A percentile compares a stretch with the other conserved stretches of the same genome.
Conservation (phyloP, 2,888 invertebrate genomes). For the Keiferia lycopersicella region DNA sequence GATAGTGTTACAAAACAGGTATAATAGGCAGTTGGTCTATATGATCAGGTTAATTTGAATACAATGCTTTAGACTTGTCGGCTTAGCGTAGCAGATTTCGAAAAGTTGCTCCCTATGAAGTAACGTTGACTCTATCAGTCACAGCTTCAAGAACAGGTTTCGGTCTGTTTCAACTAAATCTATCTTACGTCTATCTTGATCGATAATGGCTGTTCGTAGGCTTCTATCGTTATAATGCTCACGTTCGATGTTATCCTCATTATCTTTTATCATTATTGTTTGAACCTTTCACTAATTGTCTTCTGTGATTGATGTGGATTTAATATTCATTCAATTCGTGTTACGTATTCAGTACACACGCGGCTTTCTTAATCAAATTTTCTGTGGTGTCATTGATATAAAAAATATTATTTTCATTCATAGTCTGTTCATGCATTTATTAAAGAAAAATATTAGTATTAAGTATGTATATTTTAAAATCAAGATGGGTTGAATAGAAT, state of each 20-base stretch:
- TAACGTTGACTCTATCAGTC: constrained; percentile 25
- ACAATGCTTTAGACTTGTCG: constrained; percentile 59
- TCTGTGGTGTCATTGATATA: not conserved
- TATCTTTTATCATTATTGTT: constrained; percentile 21
- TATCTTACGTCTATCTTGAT: constrained; percentile 28
- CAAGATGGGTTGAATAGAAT: not conserved
- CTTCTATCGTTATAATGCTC: constrained; percentile 24
- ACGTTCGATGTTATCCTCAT: constrained; percentile 22
- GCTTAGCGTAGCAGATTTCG: constrained; percentile 44
- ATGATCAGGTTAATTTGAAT: constrained; percentile 63
- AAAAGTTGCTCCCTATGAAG: constrained; percentile 43
- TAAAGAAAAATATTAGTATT: too few species aligned
- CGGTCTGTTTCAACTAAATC: constrained; percentile 31
- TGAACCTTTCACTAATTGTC: constrained; percentile 18
- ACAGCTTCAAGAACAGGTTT: constrained; percentile 36
- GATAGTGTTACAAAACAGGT: constrained; percentile 44
- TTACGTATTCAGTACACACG: not conserved
- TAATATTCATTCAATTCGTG: constrained; percentile 9
- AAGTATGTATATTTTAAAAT: not conserved
- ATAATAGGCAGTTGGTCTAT: constrained; percentile 51
- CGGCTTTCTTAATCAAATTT: not conserved
- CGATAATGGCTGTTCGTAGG: constrained; percentile 30
- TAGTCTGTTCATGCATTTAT: not conserved
- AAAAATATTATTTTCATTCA: not conserved
- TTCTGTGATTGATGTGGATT: constrained; percentile 12